Conservation (phyloP, 1,140 invertebrate genomes). For the Apis cerana region DNA sequence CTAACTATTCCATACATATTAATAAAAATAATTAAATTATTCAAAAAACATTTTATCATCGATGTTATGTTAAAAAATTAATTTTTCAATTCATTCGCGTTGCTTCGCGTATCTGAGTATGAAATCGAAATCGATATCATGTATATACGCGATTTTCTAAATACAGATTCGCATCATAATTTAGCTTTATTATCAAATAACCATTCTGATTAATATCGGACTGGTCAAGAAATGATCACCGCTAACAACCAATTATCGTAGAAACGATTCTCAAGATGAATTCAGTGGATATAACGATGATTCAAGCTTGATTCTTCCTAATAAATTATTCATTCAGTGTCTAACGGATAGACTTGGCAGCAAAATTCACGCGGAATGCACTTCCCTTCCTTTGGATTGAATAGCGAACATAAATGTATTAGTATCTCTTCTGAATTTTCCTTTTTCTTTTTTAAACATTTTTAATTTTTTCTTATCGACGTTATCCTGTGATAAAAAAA, state of each 20-base stretch:
- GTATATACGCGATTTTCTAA: neutral
- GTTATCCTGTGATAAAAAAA: neutral
- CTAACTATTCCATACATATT: neutral
- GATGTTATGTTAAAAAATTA: neutral
- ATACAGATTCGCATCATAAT: neutral
- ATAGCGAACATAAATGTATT: neutral
- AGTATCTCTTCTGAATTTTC: neutral
- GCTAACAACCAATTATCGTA: constrained; percentile 32
- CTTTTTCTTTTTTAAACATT: neutral
- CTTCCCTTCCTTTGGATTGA: constrained; percentile 23
- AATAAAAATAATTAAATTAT: neutral
- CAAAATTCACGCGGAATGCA: constrained; percentile 43
- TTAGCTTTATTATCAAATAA: constrained; percentile 1
- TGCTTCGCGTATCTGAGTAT: neutral
- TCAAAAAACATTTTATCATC: too few relatives aligned
- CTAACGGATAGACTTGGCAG: constrained; percentile 45
- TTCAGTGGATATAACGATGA: constrained; percentile 19
- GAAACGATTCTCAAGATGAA: constrained; percentile 5
- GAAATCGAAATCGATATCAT: constrained; percentile 30
- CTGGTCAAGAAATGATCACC: neutral
- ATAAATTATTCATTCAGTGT: constrained; percentile 47
- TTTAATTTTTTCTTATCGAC: neutral
- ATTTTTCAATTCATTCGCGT: neutral
- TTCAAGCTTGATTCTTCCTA: constrained; percentile 2
- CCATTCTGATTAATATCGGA: neutral